Evolutionary conservation across 2,888 invertebrate species (phyloP), one percentile per base, ranked within the genome.

Genomic region (Leptarthrus brevirostris): DNA sequence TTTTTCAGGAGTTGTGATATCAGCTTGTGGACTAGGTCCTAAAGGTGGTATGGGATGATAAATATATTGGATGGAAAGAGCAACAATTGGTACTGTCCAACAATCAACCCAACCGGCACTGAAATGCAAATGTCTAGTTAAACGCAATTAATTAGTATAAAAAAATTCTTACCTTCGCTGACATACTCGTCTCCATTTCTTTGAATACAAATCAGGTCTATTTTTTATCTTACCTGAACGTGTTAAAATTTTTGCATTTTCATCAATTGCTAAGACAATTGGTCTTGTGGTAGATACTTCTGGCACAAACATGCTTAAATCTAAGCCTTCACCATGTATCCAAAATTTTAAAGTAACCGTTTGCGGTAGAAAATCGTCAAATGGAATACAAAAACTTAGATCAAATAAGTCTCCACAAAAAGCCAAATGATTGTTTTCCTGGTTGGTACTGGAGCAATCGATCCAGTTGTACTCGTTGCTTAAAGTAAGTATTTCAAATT

Each of bases 401-500:
- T 97, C 97, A 79, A 98, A 91, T 12, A 95, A 89, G 82, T 97
- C 97, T 0, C 97, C 97, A 82, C 96, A 96, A 79, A 97, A 93
- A 0, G 96, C 97, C 72, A 97, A 89, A 82, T 96, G 95, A 85
- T 95, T 92, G 84, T 97, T 97, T 86, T 97, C 97, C 83, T 95
- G 95, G 80, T 95, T 94, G 64, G 96, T 95, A 24, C 96, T 96
- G 72, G 96, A 95, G 80, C 98, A 98, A 85, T 99, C 98, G 78
- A 99, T 93, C 99, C 98, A 99, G 85, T 99, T 99, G 84, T 95
- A 95, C 83, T 98, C 96, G 86, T 98, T 99, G 81, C 96, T 93
- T 14, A 96, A 87, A 49, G 96, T 94, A 1, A 98, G 89, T 14
- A 99, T 88, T 86, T 99, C 97, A 85, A 98, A 97, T 85, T 98